Evolutionary conservation across 2,113 vertebrate genomes (phyloP).

Genomic region (Rhinolophus sinicus): DNA sequence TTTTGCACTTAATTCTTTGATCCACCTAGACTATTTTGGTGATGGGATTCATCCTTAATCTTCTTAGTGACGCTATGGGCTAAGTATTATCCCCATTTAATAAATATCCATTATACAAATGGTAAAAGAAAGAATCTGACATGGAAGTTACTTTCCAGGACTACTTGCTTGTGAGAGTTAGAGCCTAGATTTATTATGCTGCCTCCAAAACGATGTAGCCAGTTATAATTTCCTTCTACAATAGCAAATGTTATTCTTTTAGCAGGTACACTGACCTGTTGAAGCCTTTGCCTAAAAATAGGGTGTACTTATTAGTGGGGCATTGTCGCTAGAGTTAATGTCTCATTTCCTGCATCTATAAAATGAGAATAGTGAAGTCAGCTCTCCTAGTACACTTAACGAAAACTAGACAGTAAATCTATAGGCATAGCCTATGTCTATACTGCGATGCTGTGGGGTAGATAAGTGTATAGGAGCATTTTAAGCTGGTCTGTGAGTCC

Average conservation of each 20-base stretch:
- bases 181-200: neutral
- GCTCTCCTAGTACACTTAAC: neutral
- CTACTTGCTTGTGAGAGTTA: neutral
- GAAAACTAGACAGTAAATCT: neutral
- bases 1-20: constrained; percentile 33
- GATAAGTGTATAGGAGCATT: neutral
- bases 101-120: neutral
- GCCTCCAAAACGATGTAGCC: neutral
- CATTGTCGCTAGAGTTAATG: neutral
- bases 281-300: neutral
- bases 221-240: neutral
- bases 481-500: neutral
- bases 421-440: neutral
- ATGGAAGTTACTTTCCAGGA: neutral
- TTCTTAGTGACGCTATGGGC: neutral
- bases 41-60: neutral
- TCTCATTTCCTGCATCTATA: neutral
- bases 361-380: neutral
- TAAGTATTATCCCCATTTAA: neutral
- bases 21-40: neutral
- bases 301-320: neutral
- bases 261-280: neutral
- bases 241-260: neutral
- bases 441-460: neutral
- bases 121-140: neutral